A percentile compares a stretch with the other conserved stretches of the same genome.
Evolutionary conservation across 2,888 invertebrate species (phyloP).

Genomic region (Drosophila parthenogenetica): DNA sequence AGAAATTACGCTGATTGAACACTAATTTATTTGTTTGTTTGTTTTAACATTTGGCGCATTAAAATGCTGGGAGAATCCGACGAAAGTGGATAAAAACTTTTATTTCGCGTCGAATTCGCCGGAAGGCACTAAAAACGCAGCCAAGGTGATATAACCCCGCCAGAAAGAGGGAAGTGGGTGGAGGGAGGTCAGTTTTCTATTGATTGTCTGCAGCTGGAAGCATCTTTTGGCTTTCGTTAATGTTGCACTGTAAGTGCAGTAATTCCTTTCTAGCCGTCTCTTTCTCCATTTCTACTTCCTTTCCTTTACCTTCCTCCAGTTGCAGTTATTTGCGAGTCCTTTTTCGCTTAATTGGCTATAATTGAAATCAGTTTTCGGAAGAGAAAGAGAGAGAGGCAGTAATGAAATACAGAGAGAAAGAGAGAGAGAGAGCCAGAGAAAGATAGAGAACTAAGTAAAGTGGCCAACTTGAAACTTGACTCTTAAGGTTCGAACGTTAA

Average conservation of each 20-base stretch:
- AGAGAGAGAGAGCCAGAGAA: neutral
- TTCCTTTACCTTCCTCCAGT: neutral
- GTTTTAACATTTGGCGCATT: conserved; percentile 72
- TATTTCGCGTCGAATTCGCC: conserved; percentile 21
- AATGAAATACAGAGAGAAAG: neutral
- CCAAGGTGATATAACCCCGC: conserved; percentile 53
- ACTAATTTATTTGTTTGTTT: conserved; percentile 81
- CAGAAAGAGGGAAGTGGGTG: neutral
- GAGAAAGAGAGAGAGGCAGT: neutral
- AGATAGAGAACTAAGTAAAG: neutral
- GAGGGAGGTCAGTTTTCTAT: conserved; percentile 5
- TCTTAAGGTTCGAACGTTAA: neutral
- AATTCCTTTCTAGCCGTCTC: conserved; percentile 5
- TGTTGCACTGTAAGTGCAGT: conserved; percentile 54
- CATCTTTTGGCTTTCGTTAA: conserved; percentile 52
- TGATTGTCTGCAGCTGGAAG: conserved; percentile 54
- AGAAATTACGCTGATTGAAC: conserved; percentile 80
- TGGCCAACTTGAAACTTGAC: conserved; percentile 6
- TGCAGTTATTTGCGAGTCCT: conserved; percentile 31
- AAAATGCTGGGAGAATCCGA: conserved; percentile 27
- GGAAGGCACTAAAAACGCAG: conserved; percentile 36
- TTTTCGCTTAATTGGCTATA: conserved; percentile 69
- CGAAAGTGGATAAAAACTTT: conserved; percentile 59
- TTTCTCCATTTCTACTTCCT: neutral
- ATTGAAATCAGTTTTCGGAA: conserved; percentile 59